phyloP scores from a whole-genome alignment of 2,797 vertebrate species.

The Gymnopithys bicolor region DNA sequence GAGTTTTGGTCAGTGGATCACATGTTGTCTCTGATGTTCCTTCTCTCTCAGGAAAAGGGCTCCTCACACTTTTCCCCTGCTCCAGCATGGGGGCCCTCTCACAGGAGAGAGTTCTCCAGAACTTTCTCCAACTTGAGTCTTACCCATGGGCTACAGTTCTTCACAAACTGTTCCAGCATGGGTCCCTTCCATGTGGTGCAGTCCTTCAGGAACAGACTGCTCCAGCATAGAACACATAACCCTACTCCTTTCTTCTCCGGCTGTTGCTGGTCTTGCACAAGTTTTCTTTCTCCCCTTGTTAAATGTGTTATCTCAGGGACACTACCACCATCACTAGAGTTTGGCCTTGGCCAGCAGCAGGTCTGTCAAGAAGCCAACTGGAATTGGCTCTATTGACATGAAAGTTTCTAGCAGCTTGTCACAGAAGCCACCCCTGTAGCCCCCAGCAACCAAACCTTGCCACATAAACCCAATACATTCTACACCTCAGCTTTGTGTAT shows the following conservation, averaged over 20 bases:
- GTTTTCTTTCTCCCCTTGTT: neutral
- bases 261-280: neutral
- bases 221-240: neutral
- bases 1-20: neutral
- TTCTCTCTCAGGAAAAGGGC: neutral
- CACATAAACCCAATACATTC: neutral
- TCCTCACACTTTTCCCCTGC: neutral
- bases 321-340: rapidly evolving
- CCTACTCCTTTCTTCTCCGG: neutral
- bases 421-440: neutral
- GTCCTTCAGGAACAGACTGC: neutral
- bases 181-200: neutral
- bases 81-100: neutral
- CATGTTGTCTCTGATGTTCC: neutral
- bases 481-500: neutral
- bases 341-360: rapidly evolving
- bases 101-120: neutral
- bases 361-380: neutral
- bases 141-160: neutral
- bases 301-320: neutral
- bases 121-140: neutral
- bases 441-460: neutral
- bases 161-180: neutral
- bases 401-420: neutral
- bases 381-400: neutral